Evolutionary conservation across 2,797 vertebrate genomes (phyloP).

Genomic region (Spinus pinus): DNA sequence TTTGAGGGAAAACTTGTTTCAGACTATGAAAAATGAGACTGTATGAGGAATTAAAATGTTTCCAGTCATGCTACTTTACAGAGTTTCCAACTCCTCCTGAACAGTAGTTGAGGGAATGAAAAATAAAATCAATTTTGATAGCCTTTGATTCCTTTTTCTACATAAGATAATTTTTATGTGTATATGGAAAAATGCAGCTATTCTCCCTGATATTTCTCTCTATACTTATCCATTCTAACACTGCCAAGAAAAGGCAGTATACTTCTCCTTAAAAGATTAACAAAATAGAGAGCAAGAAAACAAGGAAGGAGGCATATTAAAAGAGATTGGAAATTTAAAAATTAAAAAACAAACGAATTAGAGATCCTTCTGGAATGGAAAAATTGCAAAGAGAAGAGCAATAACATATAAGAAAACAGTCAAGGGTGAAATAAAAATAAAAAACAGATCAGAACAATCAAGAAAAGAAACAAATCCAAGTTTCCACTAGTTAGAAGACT

Average conservation of each 20-base stretch:
- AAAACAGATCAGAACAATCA: not conserved
- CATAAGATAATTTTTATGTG: not conserved
- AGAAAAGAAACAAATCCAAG: accelerated
- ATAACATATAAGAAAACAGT: not conserved
- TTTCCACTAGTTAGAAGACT: not conserved
- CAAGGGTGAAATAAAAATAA: not conserved
- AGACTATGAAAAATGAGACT: not conserved
- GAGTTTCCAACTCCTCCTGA: not conserved
- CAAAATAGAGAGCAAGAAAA: not conserved
- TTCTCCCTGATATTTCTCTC: not conserved
- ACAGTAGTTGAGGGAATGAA: not conserved
- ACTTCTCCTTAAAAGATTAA: not conserved
- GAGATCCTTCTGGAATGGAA: not conserved
- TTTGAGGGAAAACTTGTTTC: not conserved
- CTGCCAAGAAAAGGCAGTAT: not conserved
- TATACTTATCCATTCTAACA: not conserved
- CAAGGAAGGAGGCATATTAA: not conserved
- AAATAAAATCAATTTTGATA: not conserved
- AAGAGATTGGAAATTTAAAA: not conserved
- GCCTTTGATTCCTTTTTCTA: not conserved
- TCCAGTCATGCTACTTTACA: not conserved
- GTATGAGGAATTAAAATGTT: not conserved
- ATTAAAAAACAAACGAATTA: not conserved
- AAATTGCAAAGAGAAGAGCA: not conserved
- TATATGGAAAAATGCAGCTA: not conserved